Percentiles rank a stretch among this genome's conserved stretches.
These are phyloP conservation scores for Cataglyphis altisquamis DNA, from an alignment of 2,888 invertebrate genomes.

Conservation along the genomic window DNA sequence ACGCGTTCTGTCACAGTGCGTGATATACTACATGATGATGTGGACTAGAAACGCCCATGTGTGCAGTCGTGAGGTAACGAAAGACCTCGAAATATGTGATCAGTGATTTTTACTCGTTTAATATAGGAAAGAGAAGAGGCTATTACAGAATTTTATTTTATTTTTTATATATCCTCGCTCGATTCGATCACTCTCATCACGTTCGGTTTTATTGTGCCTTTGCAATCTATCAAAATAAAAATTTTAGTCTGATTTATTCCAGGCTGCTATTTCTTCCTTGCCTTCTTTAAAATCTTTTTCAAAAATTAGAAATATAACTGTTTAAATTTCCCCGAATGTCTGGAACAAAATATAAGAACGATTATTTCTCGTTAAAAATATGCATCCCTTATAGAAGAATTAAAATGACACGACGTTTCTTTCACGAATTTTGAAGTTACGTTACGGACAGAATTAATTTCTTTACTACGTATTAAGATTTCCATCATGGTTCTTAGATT, in stretches of 20 bases:
- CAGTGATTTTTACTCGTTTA: constrained; percentile 3
- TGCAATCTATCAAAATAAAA: neutral
- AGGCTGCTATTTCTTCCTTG: neutral
- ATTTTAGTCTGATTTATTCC: neutral
- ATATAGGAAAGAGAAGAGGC: neutral
- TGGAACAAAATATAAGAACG: neutral
- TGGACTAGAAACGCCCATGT: constrained; percentile 62
- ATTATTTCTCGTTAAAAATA: neutral
- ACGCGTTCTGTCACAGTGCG: constrained; percentile 69
- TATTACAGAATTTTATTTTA: neutral
- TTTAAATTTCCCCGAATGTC: neutral
- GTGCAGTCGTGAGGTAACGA: constrained; percentile 28
- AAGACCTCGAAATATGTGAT: constrained; percentile 16
- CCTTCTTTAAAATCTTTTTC: neutral
- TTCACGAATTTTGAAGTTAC: neutral
- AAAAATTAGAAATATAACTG: neutral
- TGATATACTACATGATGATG: constrained; percentile 72
- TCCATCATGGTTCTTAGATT: constrained; percentile 11
- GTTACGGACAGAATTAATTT: neutral
- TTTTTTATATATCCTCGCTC: neutral
- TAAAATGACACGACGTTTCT: neutral
- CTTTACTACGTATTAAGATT: neutral
- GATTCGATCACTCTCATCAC: neutral
- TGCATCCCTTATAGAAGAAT: neutral
- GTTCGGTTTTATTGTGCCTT: neutral